Percentiles rank a stretch among this genome's conserved stretches.
Conservation (phyloP, 2,113 vertebrate species). For the Glareola pratincola region DNA sequence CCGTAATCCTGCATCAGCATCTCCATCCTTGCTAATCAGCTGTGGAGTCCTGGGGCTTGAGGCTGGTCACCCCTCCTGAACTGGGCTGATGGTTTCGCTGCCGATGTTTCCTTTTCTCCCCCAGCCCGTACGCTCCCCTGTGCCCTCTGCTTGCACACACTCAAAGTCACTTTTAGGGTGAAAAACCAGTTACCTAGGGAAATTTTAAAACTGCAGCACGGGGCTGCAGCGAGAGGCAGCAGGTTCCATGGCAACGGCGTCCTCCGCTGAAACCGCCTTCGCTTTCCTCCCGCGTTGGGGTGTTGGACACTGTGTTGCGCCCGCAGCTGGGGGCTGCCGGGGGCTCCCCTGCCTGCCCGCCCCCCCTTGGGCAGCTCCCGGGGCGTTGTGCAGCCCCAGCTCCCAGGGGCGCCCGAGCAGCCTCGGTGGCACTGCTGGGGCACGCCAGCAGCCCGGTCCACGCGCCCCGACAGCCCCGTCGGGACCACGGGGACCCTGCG, state of each 20-base stretch:
- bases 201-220: background rate
- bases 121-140: rapidly evolving
- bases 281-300: rapidly evolving
- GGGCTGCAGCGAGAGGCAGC: background rate
- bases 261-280: background rate
- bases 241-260: background rate
- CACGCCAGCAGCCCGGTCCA: rapidly evolving
- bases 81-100: background rate
- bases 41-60: rapidly evolving
- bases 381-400: background rate
- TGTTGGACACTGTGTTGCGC: rapidly evolving
- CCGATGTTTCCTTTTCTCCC: background rate
- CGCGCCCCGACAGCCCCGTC: rapidly evolving
- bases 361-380: rapidly evolving
- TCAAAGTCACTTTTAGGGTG: background rate
- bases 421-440: background rate
- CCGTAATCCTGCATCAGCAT: background rate
- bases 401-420: background rate
- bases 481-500: rapidly evolving
- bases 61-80: background rate
- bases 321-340: rapidly evolving
- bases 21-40: background rate
- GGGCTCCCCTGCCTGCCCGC: background rate
- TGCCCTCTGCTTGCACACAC: background rate
- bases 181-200: background rate